These are phyloP conservation scores for Theonella swinhoei DNA, from an alignment of 37 sponge, comb jelly and placozoan genomes.

Conservation along the genomic window DNA sequence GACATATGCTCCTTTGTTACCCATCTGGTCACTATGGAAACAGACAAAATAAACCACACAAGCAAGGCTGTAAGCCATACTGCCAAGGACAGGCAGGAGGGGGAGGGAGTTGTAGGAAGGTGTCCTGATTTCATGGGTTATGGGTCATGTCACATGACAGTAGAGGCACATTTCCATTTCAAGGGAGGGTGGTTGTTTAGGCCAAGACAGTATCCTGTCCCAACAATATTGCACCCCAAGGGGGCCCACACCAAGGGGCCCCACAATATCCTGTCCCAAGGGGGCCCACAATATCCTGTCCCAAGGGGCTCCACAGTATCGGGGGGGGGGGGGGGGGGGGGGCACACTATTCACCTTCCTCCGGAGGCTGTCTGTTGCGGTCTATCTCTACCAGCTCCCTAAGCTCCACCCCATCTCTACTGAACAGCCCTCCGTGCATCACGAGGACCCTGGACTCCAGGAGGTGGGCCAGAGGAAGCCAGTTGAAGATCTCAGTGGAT, in stretches of 20 bases:
- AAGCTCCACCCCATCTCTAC: constrained; percentile 80
- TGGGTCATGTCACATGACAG: too few relatives aligned
- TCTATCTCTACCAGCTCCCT: constrained; percentile 85
- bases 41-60: neutral
- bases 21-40: constrained; percentile 89
- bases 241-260: too few relatives aligned
- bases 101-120: neutral
- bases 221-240: too few relatives aligned
- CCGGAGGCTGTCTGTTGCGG: constrained; percentile 61
- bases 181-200: too few relatives aligned
- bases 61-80: neutral
- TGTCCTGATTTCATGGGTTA: neutral
- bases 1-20: constrained; percentile 98
- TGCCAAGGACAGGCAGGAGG: constrained; percentile 50
- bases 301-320: too few relatives aligned
- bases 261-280: too few relatives aligned
- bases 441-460: constrained; percentile 87
- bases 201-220: too few relatives aligned
- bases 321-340: too few relatives aligned
- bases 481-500: constrained; percentile 92
- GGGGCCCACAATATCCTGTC: too few relatives aligned
- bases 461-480: constrained; percentile 89
- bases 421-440: constrained; percentile 97
- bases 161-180: too few relatives aligned
- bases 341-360: constrained; percentile 34